Conservation (phyloP, 2,888 invertebrate genomes). For the Bibio marci region DNA sequence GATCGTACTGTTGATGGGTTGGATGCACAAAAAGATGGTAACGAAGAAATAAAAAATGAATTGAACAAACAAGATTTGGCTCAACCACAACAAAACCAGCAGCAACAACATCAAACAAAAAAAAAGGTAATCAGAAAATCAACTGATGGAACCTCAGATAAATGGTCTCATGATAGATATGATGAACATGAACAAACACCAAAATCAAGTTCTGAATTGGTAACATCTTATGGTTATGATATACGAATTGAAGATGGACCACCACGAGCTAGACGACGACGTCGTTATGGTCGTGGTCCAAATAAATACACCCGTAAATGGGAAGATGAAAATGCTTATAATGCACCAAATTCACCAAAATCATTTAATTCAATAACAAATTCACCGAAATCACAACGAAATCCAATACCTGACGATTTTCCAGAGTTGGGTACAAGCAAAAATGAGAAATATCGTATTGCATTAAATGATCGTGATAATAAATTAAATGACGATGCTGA, state of each 20-base stretch:
- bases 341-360: constrained; percentile 33
- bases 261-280: constrained; percentile 67
- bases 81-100: constrained; percentile 2
- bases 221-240: constrained; percentile 82
- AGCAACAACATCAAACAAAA: constrained; percentile 21
- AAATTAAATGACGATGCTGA: constrained; percentile 3
- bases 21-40: constrained; percentile 11
- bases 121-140: constrained; percentile 3
- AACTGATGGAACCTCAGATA: constrained; percentile 32
- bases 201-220: constrained; percentile 68
- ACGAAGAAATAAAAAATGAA: no score
- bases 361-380: background rate
- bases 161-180: constrained; percentile 72
- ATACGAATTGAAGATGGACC: constrained; percentile 85
- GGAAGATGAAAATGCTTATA: constrained; percentile 85
- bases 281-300: constrained; percentile 79
- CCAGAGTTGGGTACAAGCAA: constrained; percentile 28
- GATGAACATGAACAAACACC: constrained; percentile 49
- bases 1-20: constrained; percentile 54
- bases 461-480: constrained; percentile 6
- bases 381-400: constrained; percentile 17
- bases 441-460: background rate
- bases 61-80: constrained; percentile 9
- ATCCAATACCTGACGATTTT: constrained; percentile 38
- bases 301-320: constrained; percentile 84